Evolutionary conservation across 2,797 vertebrate genomes (phyloP).

Genomic region (Cossypha heuglini): DNA sequence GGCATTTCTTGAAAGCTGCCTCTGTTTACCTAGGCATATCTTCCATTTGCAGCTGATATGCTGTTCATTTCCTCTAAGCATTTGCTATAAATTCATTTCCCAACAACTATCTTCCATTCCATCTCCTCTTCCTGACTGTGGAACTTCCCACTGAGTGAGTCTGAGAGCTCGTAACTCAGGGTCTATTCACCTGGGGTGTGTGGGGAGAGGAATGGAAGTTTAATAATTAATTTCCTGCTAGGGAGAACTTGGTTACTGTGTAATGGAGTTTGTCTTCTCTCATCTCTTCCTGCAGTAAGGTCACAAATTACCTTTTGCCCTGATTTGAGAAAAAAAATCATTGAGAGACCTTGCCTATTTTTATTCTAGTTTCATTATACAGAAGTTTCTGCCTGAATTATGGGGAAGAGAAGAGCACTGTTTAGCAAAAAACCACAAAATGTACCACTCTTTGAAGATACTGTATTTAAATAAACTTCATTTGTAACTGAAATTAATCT

Average conservation of each 20-base stretch:
- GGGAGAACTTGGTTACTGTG: fast-evolving
- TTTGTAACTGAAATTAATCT: not conserved
- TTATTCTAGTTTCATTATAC: not conserved
- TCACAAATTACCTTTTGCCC: not conserved
- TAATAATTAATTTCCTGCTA: not conserved
- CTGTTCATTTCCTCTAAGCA: not conserved
- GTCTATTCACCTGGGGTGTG: not conserved
- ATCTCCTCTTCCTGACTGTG: not conserved
- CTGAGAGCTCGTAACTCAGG: not conserved
- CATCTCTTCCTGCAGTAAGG: not conserved
- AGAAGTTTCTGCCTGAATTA: not conserved
- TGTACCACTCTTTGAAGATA: not conserved
- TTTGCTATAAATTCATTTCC: not conserved
- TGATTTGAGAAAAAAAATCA: not conserved
- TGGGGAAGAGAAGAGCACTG: not conserved
- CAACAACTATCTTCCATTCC: not conserved
- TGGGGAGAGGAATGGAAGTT: not conserved
- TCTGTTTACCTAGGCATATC: not conserved
- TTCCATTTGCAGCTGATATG: not conserved
- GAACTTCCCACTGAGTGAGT: not conserved
- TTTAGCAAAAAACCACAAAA: not conserved
- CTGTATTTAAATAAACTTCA: not conserved
- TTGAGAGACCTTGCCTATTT: not conserved
- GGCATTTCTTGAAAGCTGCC: not conserved
- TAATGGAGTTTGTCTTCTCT: not conserved